Conservation (phyloP, 2,113 vertebrate species). For the Cepphus grylle region DNA sequence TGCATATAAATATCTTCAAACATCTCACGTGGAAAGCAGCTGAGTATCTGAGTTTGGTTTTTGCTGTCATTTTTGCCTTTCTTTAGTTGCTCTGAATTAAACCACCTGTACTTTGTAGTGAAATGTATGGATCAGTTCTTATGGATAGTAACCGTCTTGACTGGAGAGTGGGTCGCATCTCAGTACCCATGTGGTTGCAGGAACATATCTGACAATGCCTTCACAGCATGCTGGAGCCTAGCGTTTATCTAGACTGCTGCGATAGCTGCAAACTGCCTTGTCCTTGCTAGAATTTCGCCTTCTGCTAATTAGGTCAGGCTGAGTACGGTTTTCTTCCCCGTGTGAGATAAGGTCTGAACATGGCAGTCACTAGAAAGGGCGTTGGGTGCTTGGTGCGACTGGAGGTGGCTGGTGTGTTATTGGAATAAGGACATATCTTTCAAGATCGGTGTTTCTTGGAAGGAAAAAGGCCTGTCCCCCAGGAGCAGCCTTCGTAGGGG, state of each 20-base stretch:
- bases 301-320: neutral
- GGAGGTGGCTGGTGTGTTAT: fast-evolving
- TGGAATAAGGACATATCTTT: neutral
- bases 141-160: fast-evolving
- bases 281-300: neutral
- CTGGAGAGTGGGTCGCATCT: neutral
- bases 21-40: neutral
- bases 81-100: neutral
- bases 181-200: neutral
- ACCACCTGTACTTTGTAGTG: neutral
- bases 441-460: neutral
- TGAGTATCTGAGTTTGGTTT: neutral
- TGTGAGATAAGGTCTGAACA: neutral
- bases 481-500: neutral
- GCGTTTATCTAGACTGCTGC: fast-evolving
- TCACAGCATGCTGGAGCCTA: fast-evolving
- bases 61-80: neutral
- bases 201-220: fast-evolving
- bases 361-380: neutral
- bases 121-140: neutral
- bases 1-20: neutral
- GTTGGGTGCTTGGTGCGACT: neutral
- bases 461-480: neutral
- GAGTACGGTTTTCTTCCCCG: neutral
- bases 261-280: neutral